Evolutionary conservation across 2,797 vertebrate genomes (phyloP).

Genomic region (Moxostoma hubbsi): DNA sequence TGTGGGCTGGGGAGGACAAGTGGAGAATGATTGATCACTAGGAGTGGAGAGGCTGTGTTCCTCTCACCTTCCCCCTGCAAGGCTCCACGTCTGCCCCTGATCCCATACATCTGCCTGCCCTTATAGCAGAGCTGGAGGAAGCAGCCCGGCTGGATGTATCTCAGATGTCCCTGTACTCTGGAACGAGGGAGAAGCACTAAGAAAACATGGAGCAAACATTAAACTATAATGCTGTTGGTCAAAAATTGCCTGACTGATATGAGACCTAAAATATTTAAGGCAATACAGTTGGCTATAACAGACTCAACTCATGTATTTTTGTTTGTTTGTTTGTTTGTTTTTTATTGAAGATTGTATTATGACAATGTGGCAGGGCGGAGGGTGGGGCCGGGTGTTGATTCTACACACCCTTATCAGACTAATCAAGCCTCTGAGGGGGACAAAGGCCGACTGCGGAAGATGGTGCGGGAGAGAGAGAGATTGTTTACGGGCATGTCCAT

Average conservation of each 20-base stretch:
- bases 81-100: constrained; percentile 70
- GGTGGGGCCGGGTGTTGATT: too few species aligned
- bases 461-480: too few species aligned
- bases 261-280: not conserved
- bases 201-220: constrained; percentile 23
- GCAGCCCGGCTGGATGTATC: constrained; percentile 42
- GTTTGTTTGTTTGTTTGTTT: too few species aligned
- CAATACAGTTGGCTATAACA: too few species aligned
- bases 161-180: constrained; percentile 10
- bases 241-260: not conserved
- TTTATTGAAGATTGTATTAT: too few species aligned
- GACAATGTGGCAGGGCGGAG: too few species aligned
- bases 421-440: too few species aligned
- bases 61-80: constrained; percentile 65
- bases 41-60: constrained; percentile 74
- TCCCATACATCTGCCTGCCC: constrained; percentile 76
- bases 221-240: not conserved
- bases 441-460: too few species aligned
- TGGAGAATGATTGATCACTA: constrained; percentile 78
- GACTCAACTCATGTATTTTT: too few species aligned
- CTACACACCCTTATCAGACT: too few species aligned
- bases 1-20: constrained; percentile 77
- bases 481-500: too few species aligned
- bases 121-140: constrained; percentile 38
- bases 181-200: constrained; percentile 9